These are phyloP conservation scores for Sepioteuthis lessoniana DNA, from an alignment of 2,888 invertebrate genomes.

Conservation along the genomic window DNA sequence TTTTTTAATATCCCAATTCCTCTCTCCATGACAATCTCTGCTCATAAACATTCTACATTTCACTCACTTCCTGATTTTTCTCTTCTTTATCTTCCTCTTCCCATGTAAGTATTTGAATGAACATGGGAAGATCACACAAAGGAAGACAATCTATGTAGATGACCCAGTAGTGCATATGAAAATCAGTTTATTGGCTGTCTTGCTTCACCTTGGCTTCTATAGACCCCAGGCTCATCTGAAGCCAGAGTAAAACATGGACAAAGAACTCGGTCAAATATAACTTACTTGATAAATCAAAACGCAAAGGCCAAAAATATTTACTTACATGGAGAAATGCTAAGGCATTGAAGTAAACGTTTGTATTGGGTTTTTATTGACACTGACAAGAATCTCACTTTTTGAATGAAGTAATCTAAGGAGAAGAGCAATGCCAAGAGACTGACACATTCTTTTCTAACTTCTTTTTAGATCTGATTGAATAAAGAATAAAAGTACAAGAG, in stretches of 20 bases:
- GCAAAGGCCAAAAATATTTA: conserved; percentile 11
- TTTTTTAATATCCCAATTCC: neutral
- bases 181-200: neutral
- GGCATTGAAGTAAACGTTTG: neutral
- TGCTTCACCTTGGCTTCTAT: neutral
- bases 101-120: neutral
- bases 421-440: neutral
- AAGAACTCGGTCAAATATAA: conserved; percentile 11
- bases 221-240: conserved; percentile 18
- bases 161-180: neutral
- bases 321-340: neutral
- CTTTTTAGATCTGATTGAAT: neutral
- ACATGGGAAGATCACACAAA: neutral
- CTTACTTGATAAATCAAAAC: neutral
- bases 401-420: neutral
- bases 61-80: neutral
- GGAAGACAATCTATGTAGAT: neutral
- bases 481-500: neutral
- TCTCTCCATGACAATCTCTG: neutral
- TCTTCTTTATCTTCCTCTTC: neutral
- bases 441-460: neutral
- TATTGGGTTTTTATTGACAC: neutral
- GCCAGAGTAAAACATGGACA: neutral
- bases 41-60: neutral
- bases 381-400: conserved; percentile 18